phyloP scores from a whole-genome alignment of 2,113 vertebrate species.

The Galeopterus variegatus region DNA sequence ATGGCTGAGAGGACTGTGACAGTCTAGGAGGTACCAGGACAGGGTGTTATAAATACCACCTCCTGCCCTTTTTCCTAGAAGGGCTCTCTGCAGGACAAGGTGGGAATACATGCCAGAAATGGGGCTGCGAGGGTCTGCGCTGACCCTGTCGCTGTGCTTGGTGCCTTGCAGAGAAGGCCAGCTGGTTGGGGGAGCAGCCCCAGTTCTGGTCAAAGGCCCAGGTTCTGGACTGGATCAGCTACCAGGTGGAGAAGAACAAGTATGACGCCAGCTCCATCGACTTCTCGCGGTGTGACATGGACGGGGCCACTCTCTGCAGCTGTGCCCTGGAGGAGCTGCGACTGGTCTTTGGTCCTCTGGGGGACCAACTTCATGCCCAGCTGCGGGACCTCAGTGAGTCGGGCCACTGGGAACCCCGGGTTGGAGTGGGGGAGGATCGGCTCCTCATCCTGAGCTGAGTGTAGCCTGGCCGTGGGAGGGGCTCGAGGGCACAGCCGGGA shows the following conservation, averaged over 20 bases:
- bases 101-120: rapidly evolving
- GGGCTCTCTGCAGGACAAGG: too few relatives aligned
- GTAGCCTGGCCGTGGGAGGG: background rate
- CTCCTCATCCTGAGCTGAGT: background rate
- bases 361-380: slow-evolving; percentile 92
- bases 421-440: background rate
- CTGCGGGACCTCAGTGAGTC: slow-evolving; percentile 92
- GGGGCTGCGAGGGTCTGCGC: background rate
- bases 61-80: rapidly evolving
- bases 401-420: background rate
- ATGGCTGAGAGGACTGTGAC: background rate
- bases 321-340: slow-evolving; percentile 90
- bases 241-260: slow-evolving; percentile 93
- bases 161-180: slow-evolving; percentile 84
- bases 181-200: slow-evolving; percentile 92
- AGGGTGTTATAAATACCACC: rapidly evolving
- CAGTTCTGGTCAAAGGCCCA: slow-evolving; percentile 93
- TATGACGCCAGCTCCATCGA: slow-evolving; percentile 93
- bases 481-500: background rate
- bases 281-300: slow-evolving; percentile 93
- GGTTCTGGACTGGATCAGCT: slow-evolving; percentile 97
- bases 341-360: slow-evolving; percentile 91
- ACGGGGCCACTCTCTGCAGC: slow-evolving; percentile 92
- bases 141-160: background rate
- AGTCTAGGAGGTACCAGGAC: rapidly evolving